Conservation (phyloP, 1,140 invertebrate species). For the Hyphantria cunea region DNA sequence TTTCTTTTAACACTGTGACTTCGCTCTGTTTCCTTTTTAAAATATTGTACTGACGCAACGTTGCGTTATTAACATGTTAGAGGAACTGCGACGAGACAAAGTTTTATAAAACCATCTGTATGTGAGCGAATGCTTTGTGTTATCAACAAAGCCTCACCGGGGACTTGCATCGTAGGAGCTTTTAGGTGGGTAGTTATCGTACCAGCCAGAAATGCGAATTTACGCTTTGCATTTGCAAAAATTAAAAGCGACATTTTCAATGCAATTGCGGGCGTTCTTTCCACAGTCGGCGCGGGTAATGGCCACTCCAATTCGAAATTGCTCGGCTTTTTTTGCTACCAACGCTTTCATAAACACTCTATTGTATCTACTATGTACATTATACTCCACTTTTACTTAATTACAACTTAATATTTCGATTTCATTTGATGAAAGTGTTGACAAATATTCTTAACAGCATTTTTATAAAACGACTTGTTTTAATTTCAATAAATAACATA, state of each 20-base stretch:
- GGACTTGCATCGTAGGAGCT: slow-evolving; percentile 59
- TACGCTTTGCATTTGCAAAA: slow-evolving; percentile 71
- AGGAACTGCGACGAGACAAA: slow-evolving; percentile 43
- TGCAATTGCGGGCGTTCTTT: slow-evolving; percentile 71
- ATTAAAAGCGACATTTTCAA: slow-evolving; percentile 75
- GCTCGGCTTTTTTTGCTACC: slow-evolving; percentile 57
- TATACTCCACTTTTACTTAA: slow-evolving; percentile 41
- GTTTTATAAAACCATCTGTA: slow-evolving; percentile 54
- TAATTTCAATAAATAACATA: too few relatives aligned
- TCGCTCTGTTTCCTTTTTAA: background rate
- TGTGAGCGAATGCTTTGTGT: slow-evolving; percentile 63
- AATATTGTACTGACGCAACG: slow-evolving; percentile 17
- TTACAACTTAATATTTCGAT: slow-evolving; percentile 20
- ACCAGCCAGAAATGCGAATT: slow-evolving; percentile 66
- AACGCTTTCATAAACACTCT: slow-evolving; percentile 62
- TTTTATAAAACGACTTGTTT: background rate
- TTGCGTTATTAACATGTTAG: slow-evolving; percentile 26
- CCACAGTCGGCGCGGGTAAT: slow-evolving; percentile 64
- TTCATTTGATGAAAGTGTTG: slow-evolving; percentile 6
- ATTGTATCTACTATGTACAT: slow-evolving; percentile 51
- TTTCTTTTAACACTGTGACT: background rate
- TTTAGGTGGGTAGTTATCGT: slow-evolving; percentile 69
- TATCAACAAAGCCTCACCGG: slow-evolving; percentile 58
- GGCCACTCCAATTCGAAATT: slow-evolving; percentile 72
- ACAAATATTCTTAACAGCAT: background rate